A percentile compares a stretch with the other conserved stretches of the same genome.
phyloP scores from a whole-genome alignment of 1,140 invertebrate genomes.

The Pectinophora gossypiella region DNA sequence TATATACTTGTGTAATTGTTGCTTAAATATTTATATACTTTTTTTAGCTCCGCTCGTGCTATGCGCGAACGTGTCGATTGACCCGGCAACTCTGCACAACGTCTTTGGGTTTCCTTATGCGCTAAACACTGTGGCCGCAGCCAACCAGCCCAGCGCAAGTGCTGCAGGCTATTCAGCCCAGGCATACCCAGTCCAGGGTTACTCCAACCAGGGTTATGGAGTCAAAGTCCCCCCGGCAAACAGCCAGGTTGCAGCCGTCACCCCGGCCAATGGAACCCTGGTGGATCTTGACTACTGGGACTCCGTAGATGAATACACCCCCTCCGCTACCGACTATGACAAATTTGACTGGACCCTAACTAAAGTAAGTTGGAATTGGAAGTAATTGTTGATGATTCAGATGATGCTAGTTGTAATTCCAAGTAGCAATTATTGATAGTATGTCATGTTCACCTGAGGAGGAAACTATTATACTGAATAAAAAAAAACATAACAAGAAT shows the following conservation, averaged over 20 bases:
- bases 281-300: conserved; percentile 36
- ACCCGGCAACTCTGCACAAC: conserved; percentile 14
- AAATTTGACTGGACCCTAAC: conserved; percentile 55
- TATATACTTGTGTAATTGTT: no score
- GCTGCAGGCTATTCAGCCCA: neutral
- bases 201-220: no score
- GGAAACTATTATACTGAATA: no score
- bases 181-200: no score
- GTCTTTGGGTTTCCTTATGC: conserved; percentile 21
- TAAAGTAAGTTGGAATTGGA: conserved; percentile 32
- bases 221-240: neutral
- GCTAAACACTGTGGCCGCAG: neutral
- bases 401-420: no score
- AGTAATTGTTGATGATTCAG: no score
- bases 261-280: conserved; percentile 22
- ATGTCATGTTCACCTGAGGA: no score
- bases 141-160: neutral
- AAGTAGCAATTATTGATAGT: no score
- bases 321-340: conserved; percentile 42
- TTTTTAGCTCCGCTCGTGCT: conserved; percentile 10
- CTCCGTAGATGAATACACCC: conserved; percentile 24
- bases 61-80: conserved; percentile 7
- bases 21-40: no score
- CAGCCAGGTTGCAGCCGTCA: conserved; percentile 19
- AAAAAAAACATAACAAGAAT: no score